These are phyloP conservation scores for Tachina fera DNA, from an alignment of 2,888 invertebrate species.

Conservation along the genomic window DNA sequence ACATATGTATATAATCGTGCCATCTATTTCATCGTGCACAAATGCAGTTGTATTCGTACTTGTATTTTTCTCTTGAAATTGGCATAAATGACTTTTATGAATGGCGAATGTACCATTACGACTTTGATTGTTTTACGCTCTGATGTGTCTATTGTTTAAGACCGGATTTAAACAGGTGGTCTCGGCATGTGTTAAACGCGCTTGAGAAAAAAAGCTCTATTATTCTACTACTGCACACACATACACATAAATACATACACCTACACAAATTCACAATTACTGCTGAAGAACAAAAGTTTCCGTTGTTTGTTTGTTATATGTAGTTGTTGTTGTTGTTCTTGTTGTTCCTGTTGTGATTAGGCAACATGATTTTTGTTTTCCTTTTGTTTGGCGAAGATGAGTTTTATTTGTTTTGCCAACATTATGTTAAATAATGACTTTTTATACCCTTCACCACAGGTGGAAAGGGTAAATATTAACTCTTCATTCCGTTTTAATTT, in stretches of 20 bases:
- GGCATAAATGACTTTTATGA: conserved; percentile 69
- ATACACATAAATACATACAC: not conserved
- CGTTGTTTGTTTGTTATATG: conserved; percentile 6
- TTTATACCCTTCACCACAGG: conserved; percentile 17
- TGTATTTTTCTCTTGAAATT: conserved; percentile 48
- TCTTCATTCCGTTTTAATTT: not conserved
- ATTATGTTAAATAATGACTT: conserved; percentile 63
- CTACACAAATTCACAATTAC: not conserved
- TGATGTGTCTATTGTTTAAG: conserved; percentile 70
- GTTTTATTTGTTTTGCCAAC: conserved; percentile 64
- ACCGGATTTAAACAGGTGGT: conserved; percentile 74
- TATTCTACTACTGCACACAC: conserved; percentile 21
- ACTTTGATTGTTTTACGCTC: conserved; percentile 72
- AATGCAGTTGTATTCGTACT: not conserved
- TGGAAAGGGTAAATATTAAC: not conserved
- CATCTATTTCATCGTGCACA: not conserved
- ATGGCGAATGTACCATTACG: conserved; percentile 71
- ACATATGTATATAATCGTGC: not conserved
- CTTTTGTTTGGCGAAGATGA: conserved; percentile 55
- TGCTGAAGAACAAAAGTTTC: conserved; percentile 36
- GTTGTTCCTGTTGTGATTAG: conserved; percentile 11
- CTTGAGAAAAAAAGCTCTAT: conserved; percentile 45
- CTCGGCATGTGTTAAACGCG: conserved; percentile 71
- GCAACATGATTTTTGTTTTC: conserved; percentile 46
- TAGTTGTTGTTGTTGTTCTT: not conserved